Evolutionary conservation across 2,888 invertebrate genomes (phyloP).

Genomic region (Scaptomyza cyrtandrae): DNA sequence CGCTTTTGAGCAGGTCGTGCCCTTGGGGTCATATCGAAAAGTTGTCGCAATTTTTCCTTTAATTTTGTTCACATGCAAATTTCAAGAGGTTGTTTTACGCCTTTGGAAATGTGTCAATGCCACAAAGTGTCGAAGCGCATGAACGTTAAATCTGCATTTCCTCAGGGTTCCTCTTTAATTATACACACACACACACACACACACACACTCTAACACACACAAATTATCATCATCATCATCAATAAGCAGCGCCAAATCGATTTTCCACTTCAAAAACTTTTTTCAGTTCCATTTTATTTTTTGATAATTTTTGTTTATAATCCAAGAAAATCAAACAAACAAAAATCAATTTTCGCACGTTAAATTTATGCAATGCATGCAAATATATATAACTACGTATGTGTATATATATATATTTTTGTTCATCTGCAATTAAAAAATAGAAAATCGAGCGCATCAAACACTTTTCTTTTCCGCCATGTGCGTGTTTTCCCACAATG

Average conservation of each 20-base stretch:
- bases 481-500: slow-evolving; percentile 7
- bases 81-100: slow-evolving; percentile 49
- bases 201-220: slow-evolving; percentile 1
- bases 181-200: slow-evolving; percentile 14
- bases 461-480: neutral
- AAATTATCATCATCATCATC: slow-evolving; percentile 12
- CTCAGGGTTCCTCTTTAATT: slow-evolving; percentile 65
- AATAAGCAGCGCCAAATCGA: slow-evolving; percentile 25
- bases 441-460: slow-evolving; percentile 1
- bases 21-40: slow-evolving; percentile 19
- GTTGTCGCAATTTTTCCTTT: slow-evolving; percentile 21
- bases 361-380: slow-evolving; percentile 45
- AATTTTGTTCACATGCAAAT: slow-evolving; percentile 45
- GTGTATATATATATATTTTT: neutral
- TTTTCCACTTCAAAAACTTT: neutral
- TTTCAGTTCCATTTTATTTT: neutral
- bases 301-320: neutral
- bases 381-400: slow-evolving; percentile 13
- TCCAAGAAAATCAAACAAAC: neutral
- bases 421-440: slow-evolving; percentile 33
- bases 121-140: slow-evolving; percentile 55
- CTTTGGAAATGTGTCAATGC: slow-evolving; percentile 62
- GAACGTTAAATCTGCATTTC: slow-evolving; percentile 62
- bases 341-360: slow-evolving; percentile 2
- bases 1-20: neutral